These are phyloP conservation scores for Schizotus pectinicornis DNA, from an alignment of 2,888 invertebrate species.

Conservation along the genomic window DNA sequence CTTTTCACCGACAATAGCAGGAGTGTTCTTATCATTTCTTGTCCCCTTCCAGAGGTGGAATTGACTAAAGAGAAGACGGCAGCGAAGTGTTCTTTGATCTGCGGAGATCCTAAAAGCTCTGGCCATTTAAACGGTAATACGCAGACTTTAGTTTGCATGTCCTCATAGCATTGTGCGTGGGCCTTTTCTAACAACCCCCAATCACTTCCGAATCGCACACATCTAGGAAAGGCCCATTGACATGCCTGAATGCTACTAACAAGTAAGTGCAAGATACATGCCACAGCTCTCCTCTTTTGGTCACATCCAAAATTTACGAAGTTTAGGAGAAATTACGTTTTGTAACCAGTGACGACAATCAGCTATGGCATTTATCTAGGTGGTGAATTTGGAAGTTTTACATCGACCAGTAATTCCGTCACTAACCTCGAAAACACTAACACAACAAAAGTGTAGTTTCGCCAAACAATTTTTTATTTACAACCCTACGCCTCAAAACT, in stretches of 20 bases:
- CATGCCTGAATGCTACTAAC: constrained; percentile 7
- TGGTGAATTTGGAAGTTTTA: too few species aligned
- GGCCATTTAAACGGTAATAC: constrained; percentile 40
- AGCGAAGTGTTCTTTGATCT: constrained; percentile 34
- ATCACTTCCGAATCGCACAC: background rate
- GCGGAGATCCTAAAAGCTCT: constrained; percentile 37
- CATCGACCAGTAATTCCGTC: too few species aligned
- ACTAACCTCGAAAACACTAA: too few species aligned
- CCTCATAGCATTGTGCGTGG: constrained; percentile 3
- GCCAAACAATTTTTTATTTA: too few species aligned
- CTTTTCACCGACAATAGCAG: constrained; percentile 6
- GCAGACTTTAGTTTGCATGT: constrained; percentile 40
- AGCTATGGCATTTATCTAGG: constrained; percentile 1
- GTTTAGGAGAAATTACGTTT: constrained; percentile 4
- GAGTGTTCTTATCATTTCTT: constrained; percentile 27
- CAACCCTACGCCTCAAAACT: too few species aligned
- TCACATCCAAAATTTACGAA: constrained; percentile 1
- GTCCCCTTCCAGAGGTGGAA: constrained; percentile 39
- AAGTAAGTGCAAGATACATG: constrained; percentile 18
- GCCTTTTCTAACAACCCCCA: constrained; percentile 16
- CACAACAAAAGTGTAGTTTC: too few species aligned
- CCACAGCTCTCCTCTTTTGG: constrained; percentile 4
- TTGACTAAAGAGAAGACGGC: constrained; percentile 36
- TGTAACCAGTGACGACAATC: background rate
- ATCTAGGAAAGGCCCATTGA: constrained; percentile 20